Base-by-base conservation (phyloP, 2,888 invertebrate species). In the Plusia festucae region DNA sequence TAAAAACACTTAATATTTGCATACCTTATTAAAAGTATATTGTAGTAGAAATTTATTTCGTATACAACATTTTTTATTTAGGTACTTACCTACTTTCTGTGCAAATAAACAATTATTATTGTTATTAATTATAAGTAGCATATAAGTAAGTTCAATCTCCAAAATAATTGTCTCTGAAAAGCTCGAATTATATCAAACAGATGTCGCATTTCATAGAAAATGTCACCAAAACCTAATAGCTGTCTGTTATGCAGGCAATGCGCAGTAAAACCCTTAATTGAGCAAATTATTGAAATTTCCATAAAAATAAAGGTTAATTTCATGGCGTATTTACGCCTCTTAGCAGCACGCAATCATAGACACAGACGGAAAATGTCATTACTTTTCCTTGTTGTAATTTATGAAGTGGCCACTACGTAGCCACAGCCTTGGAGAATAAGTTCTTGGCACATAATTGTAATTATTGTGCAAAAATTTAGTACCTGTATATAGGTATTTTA, bases 221-320 rank as follows among this genome's bases (percentile, higher is more conserved):
- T 65, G 20, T n/a, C 53, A 34, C 27, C 18, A n/a, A 49, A 49
- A 49, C 5, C 16, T 44, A 61, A 40, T 49, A n/a, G 4, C 1
- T 30, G 53, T 62, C 53, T 51, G 52, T 51, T 66, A 70, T 61
- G 65, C 51, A 24, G 53, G 58, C 58, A 65, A 68, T 70, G 65
- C 54, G 55, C 55, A 44, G n/a, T 54, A 22, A 49, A 46, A 60
- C 24, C 60, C 15, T 34, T 73, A 66, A 73, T 68, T 73, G 60
- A 49, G 61, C 54, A 52, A 67, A 68, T 67, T 58, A 53, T 63
- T 69, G 61, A 62, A 46, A 67, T 70, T 77, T 74, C 80, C 63
- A 65, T 67, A 68, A 68, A 71, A 68, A 53, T 49, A 60, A 78
- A 80, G 71, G 78, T 77, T 69, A 70, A 78, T 77, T 69, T 71